These are phyloP conservation scores for Todiramphus chloris DNA, from an alignment of 2,113 vertebrate species.

Conservation along the genomic window DNA sequence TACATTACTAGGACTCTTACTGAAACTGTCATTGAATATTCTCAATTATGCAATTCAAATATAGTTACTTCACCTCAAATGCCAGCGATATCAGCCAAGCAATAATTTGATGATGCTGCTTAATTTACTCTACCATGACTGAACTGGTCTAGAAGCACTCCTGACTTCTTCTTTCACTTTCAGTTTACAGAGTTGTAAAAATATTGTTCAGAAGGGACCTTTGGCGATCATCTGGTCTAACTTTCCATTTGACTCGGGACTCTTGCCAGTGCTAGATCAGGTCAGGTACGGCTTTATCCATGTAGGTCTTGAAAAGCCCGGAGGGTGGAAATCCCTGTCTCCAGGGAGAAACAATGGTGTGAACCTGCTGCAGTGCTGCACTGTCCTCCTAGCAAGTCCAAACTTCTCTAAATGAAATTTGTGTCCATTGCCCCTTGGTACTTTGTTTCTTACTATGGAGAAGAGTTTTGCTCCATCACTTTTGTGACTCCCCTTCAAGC, in stretches of 20 bases:
- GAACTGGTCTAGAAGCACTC: background rate
- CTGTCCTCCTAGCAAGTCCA: background rate
- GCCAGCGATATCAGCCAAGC: background rate
- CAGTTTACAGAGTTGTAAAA: background rate
- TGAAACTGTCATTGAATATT: constrained; percentile 10
- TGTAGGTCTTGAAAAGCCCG: background rate
- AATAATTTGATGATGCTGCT: background rate
- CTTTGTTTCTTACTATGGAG: background rate
- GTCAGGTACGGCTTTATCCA: background rate
- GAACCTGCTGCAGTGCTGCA: background rate
- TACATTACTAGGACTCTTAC: background rate
- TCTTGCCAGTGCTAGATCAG: background rate
- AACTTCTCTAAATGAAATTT: background rate
- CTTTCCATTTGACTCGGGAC: background rate
- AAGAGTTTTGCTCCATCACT: background rate
- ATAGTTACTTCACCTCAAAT: constrained; percentile 7
- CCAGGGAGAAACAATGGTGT: background rate
- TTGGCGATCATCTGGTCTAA: background rate
- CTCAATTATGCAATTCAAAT: constrained; percentile 18
- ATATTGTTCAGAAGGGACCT: constrained; percentile 2
- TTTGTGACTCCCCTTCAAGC: background rate
- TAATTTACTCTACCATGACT: constrained; percentile 7
- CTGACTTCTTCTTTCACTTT: constrained; percentile 12
- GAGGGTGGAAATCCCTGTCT: background rate
- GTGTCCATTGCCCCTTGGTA: background rate